phyloP scores from a whole-genome alignment of 2,113 vertebrate species.

The Aldabrachelys gigantea region DNA sequence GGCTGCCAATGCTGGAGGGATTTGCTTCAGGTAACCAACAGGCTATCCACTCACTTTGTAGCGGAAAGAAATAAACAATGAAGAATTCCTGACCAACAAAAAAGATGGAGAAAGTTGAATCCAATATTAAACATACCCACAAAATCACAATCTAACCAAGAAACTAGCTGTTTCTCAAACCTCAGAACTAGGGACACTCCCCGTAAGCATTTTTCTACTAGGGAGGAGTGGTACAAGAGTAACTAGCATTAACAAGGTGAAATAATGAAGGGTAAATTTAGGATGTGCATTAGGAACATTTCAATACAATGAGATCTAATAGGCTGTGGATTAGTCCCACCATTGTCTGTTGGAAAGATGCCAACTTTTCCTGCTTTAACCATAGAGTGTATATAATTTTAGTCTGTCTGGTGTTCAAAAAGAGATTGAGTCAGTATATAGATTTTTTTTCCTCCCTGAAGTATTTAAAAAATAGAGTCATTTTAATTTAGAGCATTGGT shows the following conservation, averaged over 20 bases:
- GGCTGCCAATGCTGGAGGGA: accelerated
- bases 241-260: neutral
- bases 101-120: neutral
- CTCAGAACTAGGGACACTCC: neutral
- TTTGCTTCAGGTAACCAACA: neutral
- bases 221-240: neutral
- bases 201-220: neutral
- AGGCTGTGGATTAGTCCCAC: neutral
- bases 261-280: neutral
- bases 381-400: neutral
- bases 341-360: neutral
- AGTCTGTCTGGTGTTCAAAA: neutral
- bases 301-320: neutral
- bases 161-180: neutral
- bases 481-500: neutral
- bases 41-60: neutral
- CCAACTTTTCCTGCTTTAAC: neutral
- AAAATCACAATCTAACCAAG: neutral
- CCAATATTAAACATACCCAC: neutral
- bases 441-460: neutral
- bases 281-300: neutral
- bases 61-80: neutral
- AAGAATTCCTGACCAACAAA: neutral
- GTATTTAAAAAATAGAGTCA: neutral
- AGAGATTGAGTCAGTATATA: neutral